These are phyloP conservation scores for Tyria jacobaeae DNA, from an alignment of 2,888 invertebrate species.

Conservation along the genomic window DNA sequence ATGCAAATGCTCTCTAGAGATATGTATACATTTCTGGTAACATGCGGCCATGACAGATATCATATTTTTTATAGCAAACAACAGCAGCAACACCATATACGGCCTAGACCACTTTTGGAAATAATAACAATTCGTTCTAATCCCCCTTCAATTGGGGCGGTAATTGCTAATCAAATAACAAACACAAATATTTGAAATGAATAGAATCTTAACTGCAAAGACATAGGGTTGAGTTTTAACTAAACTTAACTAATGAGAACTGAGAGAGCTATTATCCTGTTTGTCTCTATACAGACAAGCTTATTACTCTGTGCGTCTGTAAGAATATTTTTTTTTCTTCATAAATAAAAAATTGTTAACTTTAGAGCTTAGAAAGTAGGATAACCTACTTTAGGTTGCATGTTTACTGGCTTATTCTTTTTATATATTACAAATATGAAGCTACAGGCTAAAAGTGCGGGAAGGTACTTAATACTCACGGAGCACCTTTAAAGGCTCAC, in stretches of 20 bases:
- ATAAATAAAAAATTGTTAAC: too few relatives aligned
- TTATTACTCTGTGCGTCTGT: slow-evolving; percentile 20
- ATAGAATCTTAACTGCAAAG: slow-evolving; percentile 2
- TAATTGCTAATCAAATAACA: slow-evolving; percentile 32
- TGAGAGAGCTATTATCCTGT: slow-evolving; percentile 20
- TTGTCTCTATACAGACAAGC: slow-evolving; percentile 6
- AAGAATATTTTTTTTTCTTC: too few relatives aligned
- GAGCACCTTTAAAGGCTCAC: too few relatives aligned
- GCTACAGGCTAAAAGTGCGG: too few relatives aligned
- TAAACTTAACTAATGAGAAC: slow-evolving; percentile 21
- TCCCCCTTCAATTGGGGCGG: slow-evolving; percentile 23
- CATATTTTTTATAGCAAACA: slow-evolving; percentile 3
- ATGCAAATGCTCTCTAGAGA: too few relatives aligned
- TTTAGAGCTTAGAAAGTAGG: too few relatives aligned
- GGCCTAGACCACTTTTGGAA: neutral
- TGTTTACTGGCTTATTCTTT: too few relatives aligned
- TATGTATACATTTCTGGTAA: too few relatives aligned
- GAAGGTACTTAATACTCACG: too few relatives aligned
- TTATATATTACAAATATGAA: too few relatives aligned
- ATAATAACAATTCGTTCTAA: slow-evolving; percentile 4
- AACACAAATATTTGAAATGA: neutral
- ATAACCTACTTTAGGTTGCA: too few relatives aligned
- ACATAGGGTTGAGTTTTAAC: neutral
- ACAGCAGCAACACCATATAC: neutral
- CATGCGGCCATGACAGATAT: neutral